Evolutionary conservation across 2,797 vertebrate species (phyloP).

Genomic region (Melanotaenia pygmaea): DNA sequence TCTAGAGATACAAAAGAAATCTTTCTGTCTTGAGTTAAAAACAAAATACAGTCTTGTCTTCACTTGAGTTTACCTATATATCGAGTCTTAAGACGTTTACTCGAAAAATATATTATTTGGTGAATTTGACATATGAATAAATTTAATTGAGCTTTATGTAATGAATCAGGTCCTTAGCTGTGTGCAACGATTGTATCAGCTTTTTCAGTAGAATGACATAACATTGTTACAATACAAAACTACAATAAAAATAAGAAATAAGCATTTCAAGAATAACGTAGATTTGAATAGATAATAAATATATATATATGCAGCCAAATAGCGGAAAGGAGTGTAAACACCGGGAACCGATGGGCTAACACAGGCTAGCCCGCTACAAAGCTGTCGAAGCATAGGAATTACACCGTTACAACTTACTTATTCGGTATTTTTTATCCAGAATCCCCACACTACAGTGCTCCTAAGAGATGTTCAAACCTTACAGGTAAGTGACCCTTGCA

Average conservation of each 20-base stretch:
- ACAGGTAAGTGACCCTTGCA: neutral
- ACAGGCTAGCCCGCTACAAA: slow-evolving; percentile 25
- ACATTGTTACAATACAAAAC: neutral
- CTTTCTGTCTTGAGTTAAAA: neutral
- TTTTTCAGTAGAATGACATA: neutral
- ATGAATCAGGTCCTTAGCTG: neutral
- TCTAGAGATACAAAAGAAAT: neutral
- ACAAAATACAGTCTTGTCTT: neutral
- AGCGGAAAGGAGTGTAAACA: neutral
- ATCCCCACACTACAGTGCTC: neutral
- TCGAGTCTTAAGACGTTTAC: rapidly evolving
- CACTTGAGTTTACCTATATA: rapidly evolving
- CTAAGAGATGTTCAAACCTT: neutral
- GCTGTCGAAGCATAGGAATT: neutral
- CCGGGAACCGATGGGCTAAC: neutral
- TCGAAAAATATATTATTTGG: neutral
- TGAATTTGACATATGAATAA: neutral
- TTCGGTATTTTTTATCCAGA: neutral
- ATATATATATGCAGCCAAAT: neutral
- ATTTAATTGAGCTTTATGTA: neutral
- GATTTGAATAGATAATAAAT: neutral
- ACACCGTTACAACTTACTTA: slow-evolving; percentile 46
- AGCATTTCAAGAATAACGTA: neutral
- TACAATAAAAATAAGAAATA: neutral
- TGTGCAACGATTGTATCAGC: no score